Evolutionary conservation across 1,140 invertebrate genomes (phyloP).

Genomic region (Bombus vancouverensis): DNA sequence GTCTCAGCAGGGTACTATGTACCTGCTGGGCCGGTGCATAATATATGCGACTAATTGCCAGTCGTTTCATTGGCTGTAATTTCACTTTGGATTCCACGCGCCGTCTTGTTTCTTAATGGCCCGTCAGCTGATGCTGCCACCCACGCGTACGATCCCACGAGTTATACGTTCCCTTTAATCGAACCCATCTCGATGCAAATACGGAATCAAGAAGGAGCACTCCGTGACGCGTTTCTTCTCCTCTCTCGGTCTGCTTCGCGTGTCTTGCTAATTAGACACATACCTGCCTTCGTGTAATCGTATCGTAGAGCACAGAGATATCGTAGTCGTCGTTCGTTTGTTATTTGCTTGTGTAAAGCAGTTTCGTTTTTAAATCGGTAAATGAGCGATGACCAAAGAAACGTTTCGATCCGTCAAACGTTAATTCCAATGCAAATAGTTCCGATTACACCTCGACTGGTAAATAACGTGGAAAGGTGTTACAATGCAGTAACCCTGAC

Average conservation of each 20-base stretch:
- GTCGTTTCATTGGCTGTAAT: constrained; percentile 52
- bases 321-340: not conserved
- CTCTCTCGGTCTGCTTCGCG: not conserved
- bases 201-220: not conserved
- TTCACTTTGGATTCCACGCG: constrained; percentile 42
- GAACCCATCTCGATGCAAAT: constrained; percentile 34
- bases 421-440: not conserved
- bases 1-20: constrained; percentile 23
- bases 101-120: constrained; percentile 34
- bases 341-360: not conserved
- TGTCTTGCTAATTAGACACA: constrained; percentile 8
- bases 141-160: constrained; percentile 29
- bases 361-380: not conserved
- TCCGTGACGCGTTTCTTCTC: not conserved
- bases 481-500: not conserved
- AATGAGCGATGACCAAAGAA: not conserved
- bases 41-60: constrained; percentile 53
- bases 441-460: not conserved
- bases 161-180: constrained; percentile 34
- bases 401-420: not conserved
- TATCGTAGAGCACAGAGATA: not conserved
- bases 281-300: not conserved
- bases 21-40: constrained; percentile 34
- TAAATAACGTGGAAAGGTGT: not conserved
- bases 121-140: constrained; percentile 36